Conservation (phyloP, 2,888 invertebrate genomes). For the Gnatocerus cornutus region DNA sequence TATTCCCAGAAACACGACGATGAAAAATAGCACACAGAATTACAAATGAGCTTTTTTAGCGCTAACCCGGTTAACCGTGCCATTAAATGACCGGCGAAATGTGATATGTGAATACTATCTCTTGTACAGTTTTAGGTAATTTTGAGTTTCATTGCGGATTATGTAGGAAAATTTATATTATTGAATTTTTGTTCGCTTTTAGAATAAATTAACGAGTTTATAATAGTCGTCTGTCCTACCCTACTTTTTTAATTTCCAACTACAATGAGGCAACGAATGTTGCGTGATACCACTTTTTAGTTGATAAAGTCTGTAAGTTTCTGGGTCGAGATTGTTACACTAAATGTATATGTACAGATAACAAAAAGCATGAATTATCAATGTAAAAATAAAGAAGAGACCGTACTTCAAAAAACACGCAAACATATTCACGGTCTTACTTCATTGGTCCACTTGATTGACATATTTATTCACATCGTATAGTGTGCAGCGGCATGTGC, state of each 20-base stretch:
- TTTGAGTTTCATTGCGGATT: too few species aligned
- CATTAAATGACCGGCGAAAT: constrained; percentile 14
- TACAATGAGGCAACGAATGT: constrained; percentile 23
- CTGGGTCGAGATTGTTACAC: constrained; percentile 21
- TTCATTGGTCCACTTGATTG: too few species aligned
- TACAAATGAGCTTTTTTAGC: constrained; percentile 10
- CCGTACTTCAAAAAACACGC: too few species aligned
- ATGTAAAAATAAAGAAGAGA: too few species aligned
- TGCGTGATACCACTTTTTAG: constrained; percentile 29
- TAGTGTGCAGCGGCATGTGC: too few species aligned
- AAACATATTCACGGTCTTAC: too few species aligned
- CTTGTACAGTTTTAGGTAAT: constrained; percentile 1
- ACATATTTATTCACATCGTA: too few species aligned
- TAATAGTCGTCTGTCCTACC: constrained; percentile 18
- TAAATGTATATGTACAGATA: too few species aligned
- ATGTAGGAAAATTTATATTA: too few species aligned
- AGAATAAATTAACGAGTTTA: constrained; percentile 26
- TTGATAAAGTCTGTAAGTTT: constrained; percentile 20
- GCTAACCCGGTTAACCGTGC: constrained; percentile 9
- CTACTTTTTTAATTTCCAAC: constrained; percentile 18
- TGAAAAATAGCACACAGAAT: constrained; percentile 16
- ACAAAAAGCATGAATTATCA: too few species aligned
- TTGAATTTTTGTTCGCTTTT: neutral
- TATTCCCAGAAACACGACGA: constrained; percentile 8
- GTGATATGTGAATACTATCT: constrained; percentile 14